Evolutionary conservation across 2,888 invertebrate species (phyloP).

Genomic region (Paralinhomoeus sp.): DNA sequence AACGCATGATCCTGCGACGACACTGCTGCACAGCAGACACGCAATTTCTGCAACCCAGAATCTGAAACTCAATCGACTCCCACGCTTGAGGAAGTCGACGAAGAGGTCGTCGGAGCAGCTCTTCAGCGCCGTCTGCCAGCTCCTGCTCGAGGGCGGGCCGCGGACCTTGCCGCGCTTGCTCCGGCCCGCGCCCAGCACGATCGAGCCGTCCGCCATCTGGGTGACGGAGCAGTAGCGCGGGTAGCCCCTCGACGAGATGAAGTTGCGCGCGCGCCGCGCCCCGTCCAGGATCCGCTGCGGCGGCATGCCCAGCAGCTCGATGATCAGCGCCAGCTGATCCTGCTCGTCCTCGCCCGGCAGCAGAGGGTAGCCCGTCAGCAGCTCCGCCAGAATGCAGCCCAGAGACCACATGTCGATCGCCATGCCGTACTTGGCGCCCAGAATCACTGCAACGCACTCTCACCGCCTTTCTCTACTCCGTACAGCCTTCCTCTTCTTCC

Average conservation of each 20-base stretch:
- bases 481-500: no score
- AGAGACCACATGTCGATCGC: constrained; percentile 78
- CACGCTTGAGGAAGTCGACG: constrained; percentile 79
- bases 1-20: no score
- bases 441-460: constrained; percentile 48
- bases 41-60: no score
- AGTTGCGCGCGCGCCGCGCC: constrained; percentile 76
- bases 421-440: constrained; percentile 86
- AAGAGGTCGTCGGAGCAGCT: constrained; percentile 60
- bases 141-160: constrained; percentile 78
- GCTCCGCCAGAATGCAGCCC: constrained; percentile 48
- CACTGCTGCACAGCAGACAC: no score
- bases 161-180: constrained; percentile 79
- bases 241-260: constrained; percentile 79
- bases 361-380: constrained; percentile 82
- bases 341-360: constrained; percentile 56
- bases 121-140: constrained; percentile 49
- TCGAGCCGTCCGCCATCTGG: constrained; percentile 61
- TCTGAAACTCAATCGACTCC: no score
- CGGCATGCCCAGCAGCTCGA: constrained; percentile 74
- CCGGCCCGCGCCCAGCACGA: constrained; percentile 59
- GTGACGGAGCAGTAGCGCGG: constrained; percentile 66
- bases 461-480: no score
- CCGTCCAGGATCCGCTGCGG: constrained; percentile 44
- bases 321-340: constrained; percentile 89